Evolutionary conservation across 2,797 vertebrate species (phyloP), one percentile per base, ranked within the genome.

Genomic region (Phataginus tetradactyla): DNA sequence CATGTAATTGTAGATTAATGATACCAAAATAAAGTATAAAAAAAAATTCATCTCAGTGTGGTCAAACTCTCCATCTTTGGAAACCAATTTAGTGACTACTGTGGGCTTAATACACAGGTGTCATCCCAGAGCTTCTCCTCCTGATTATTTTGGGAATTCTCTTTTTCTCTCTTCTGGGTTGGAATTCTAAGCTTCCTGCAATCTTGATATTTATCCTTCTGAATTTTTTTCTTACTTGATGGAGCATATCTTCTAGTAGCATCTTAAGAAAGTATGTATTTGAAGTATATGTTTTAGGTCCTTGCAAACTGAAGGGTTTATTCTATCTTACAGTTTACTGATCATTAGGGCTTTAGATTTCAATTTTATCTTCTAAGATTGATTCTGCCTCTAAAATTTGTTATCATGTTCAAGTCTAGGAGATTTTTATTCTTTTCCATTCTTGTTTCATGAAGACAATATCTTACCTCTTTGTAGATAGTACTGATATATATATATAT

Each of bases 361-460:
- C 71, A 72, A 57, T 84, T 66, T 92, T 79, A 77, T 88, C 39
- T 84, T 71, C 63, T 39, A 66, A 89, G n/a, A 29, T 29, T 64
- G 74, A 74, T 85, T 68, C 51, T 85, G 32, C 51, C 68, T 74
- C 75, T 89, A 79, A 92, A 94, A 83, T 66, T 11, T 87, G 45
- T 79, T 71, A 59, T 77, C 39, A 66, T 37, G n/a, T 88, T 91
- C 78, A 59, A 72, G 66, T 83, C 45, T 34, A 84, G 34, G n/a
- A 87, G 49, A 1, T 57, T 78, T 94, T 96, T 61, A 37, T 84
- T 77, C 49, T 69, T 88, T 83, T 92, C 63, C 53, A 17, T 78
- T 94, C 39, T 72, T 79, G 20, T 72, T 92, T 78, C 80, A 84
- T 34, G 29, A 14, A 72, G 55, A 27, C 49, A 88, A 29, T 64